Evolutionary conservation across 1,140 invertebrate species (phyloP).

Genomic region (Bombus pascuorum): DNA sequence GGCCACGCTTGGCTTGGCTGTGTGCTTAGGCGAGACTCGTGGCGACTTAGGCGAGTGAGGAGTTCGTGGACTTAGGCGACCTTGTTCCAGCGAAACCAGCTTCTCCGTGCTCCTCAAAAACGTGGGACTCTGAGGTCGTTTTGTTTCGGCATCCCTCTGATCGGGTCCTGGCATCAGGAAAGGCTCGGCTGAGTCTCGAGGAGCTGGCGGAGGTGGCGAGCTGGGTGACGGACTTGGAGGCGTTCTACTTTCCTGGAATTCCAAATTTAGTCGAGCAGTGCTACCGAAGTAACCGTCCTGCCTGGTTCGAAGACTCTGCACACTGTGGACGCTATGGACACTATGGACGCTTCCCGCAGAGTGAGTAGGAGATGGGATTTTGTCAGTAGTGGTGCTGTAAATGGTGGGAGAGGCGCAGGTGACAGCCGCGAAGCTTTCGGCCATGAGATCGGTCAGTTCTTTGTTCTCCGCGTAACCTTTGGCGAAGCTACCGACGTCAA

Average conservation of each 20-base stretch:
- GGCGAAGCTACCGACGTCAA: constrained; percentile 79
- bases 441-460: constrained; percentile 81
- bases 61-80: constrained; percentile 85
- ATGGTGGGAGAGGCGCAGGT: constrained; percentile 81
- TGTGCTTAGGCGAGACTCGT: constrained; percentile 88
- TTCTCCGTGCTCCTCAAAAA: constrained; percentile 79
- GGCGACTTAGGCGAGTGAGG: constrained; percentile 89
- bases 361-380: constrained; percentile 84
- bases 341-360: constrained; percentile 83
- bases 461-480: constrained; percentile 81
- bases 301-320: constrained; percentile 85
- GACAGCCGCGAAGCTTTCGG: constrained; percentile 81
- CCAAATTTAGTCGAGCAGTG: constrained; percentile 81
- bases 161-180: constrained; percentile 79
- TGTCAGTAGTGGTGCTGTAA: constrained; percentile 81
- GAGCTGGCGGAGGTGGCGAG: constrained; percentile 91
- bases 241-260: constrained; percentile 82
- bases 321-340: constrained; percentile 76
- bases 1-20: constrained; percentile 84
- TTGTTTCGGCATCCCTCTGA: constrained; percentile 71
- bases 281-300: constrained; percentile 86
- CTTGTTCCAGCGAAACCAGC: constrained; percentile 78
- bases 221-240: constrained; percentile 84
- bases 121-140: constrained; percentile 79
- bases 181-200: constrained; percentile 84